Evolutionary conservation across 2,797 vertebrate species (phyloP).

Genomic region (Silurus lanzhouensis): DNA sequence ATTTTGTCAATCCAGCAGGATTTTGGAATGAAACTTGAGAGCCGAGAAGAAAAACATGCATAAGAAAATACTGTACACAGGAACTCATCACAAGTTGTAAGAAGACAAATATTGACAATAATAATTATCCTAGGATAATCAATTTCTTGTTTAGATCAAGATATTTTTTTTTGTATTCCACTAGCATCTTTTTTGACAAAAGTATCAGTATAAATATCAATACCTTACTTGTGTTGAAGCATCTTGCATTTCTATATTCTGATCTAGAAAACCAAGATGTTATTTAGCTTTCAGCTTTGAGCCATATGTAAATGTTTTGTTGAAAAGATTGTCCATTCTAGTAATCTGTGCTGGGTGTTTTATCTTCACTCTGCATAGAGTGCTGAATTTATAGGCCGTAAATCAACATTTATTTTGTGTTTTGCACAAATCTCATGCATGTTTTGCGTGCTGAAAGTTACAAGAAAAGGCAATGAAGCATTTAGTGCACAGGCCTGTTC

Average conservation of each 20-base stretch:
- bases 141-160: not conserved
- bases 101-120: not conserved
- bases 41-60: not conserved
- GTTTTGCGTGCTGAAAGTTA: conserved; percentile 27
- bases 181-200: not conserved
- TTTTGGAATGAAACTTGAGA: not conserved
- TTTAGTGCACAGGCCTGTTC: conserved; percentile 63
- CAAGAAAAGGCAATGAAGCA: conserved; percentile 66
- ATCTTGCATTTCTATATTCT: not conserved
- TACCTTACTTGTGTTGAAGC: too few species aligned
- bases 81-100: not conserved
- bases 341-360: conserved; percentile 26
- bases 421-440: conserved; percentile 13
- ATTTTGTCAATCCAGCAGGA: not conserved
- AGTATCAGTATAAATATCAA: not conserved
- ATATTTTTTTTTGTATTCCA: not conserved
- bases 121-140: not conserved
- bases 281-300: not conserved
- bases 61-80: not conserved
- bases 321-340: conserved; percentile 21
- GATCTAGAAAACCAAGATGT: conserved; percentile 2
- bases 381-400: conserved; percentile 36
- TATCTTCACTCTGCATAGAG: conserved; percentile 34
- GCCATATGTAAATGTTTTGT: conserved; percentile 15
- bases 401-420: conserved; percentile 42